Percentiles rank a stretch among this genome's conserved stretches.
These are phyloP conservation scores for Euwallacea similis DNA, from an alignment of 1,140 invertebrate species.

Conservation along the genomic window DNA sequence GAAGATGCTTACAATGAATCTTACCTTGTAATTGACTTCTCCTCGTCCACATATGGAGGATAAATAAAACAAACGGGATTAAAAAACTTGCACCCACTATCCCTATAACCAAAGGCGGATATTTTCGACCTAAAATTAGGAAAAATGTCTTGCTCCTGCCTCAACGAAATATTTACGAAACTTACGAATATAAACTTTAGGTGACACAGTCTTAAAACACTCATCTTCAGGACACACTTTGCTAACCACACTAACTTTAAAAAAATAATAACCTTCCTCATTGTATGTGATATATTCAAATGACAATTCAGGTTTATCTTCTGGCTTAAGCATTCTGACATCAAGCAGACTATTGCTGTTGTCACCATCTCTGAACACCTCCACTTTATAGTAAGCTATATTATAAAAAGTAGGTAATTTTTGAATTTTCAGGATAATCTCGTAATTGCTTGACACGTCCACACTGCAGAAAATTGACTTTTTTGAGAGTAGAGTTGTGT, in stretches of 20 bases:
- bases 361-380: slow-evolving; percentile 40
- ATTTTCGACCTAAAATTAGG: slow-evolving; percentile 40
- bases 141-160: background rate
- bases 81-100: slow-evolving; percentile 46
- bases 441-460: slow-evolving; percentile 28
- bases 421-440: slow-evolving; percentile 38
- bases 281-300: slow-evolving; percentile 43
- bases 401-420: slow-evolving; percentile 32
- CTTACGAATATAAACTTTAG: slow-evolving; percentile 42
- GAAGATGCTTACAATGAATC: background rate
- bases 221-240: slow-evolving; percentile 37
- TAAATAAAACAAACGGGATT: slow-evolving; percentile 42
- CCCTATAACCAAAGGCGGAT: slow-evolving; percentile 43
- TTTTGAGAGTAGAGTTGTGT: slow-evolving; percentile 4
- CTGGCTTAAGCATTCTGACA: slow-evolving; percentile 33
- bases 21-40: slow-evolving; percentile 31
- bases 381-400: slow-evolving; percentile 41
- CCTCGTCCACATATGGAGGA: slow-evolving; percentile 41
- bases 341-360: slow-evolving; percentile 35
- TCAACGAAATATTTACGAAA: background rate
- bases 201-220: slow-evolving; percentile 39
- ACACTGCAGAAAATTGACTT: slow-evolving; percentile 17
- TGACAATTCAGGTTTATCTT: background rate
- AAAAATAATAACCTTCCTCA: slow-evolving; percentile 44
- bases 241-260: slow-evolving; percentile 38